Base-by-base conservation (phyloP, 2,888 invertebrate species). In the Marronus borbonicus region DNA sequence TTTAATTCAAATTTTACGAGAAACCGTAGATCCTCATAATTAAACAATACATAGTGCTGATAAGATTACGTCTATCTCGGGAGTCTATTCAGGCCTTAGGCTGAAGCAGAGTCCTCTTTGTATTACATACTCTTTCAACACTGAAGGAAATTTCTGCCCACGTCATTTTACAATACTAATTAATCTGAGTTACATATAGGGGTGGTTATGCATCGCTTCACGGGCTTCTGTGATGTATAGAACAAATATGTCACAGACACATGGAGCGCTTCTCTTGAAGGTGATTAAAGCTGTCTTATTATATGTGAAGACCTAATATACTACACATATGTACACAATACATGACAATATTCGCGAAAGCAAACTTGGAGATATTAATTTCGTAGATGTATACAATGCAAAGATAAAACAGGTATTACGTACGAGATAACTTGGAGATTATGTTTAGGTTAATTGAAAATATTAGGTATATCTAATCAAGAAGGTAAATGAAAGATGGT, bases 111-210 rank as follows among this genome's bases (percentile, higher is more conserved):
- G 10, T 31, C 14, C 24, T 31, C 62, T 28, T 28, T 62, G 62
- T 28, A 28, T 31, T 36, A 36, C 4, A 62, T 62, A 62, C 62
- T 58, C 55, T 58, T 58, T 58, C 55, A 10, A 20, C 55, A 1
- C 55, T 58, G n/a, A 44, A 44, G 10, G 44, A 44, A 58, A 62
- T 62, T 62, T 62, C 62, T 62, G 62, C 31, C 62, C 62, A 62
- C 28, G 31, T 62, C 62, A 31, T 28, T 62, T 62, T 62, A 62
- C 62, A 62, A 62, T 62, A 62, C 24, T 31, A 62, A 62, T 62
- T 62, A 62, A 62, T 62, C 62, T 31, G 62, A 5, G 62, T 14
- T 62, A 31, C 12, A 31, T 31, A 31, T 62, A 62, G 24, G 28
- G 62, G 62, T 60, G 28, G 24, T 28, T 62, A 28, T 28, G 31